Evolutionary conservation across 1,140 invertebrate genomes (phyloP).

Genomic region (roundworm (Caenorhabditis elegans)): WBcel235 BX284605.5:20579501-20580000

Average conservation of each 20-base stretch:
- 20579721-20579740: neutral
- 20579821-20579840: no score
- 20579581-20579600: neutral
- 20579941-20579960: no score
- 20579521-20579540: neutral
- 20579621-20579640: conserved; percentile 5
- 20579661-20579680: neutral
- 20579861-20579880: no score
- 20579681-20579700: neutral
- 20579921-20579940: no score
- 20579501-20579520: neutral
- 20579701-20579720: neutral
- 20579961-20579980: no score
- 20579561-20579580: neutral
- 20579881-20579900: no score
- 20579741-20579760: neutral
- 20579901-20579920: no score
- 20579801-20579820: neutral
- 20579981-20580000: no score
- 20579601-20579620: neutral
- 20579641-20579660: conserved; percentile 14
- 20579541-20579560: no score
- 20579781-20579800: neutral
- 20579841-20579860: no score
- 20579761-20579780: neutral